These are phyloP conservation scores for Plodia interpunctella DNA, from an alignment of 1,140 invertebrate genomes.

Conservation along the genomic window DNA sequence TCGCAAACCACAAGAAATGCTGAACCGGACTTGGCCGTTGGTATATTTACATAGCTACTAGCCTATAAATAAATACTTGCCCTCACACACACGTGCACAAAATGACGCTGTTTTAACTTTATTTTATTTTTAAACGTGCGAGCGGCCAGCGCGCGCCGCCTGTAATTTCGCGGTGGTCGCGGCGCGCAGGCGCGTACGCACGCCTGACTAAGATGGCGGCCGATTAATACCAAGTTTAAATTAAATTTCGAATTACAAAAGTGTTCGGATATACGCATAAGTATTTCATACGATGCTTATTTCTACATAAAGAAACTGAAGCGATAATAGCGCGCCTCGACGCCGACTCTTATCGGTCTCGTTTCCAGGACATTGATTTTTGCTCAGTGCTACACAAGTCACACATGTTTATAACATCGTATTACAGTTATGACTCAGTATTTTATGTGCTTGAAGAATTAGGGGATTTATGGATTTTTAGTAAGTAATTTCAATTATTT, in stretches of 20 bases:
- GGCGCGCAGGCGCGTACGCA: slow-evolving; percentile 70
- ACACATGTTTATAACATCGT: slow-evolving; percentile 35
- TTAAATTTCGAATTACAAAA: slow-evolving; percentile 27
- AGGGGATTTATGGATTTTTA: slow-evolving; percentile 34
- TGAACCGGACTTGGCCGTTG: slow-evolving; percentile 51
- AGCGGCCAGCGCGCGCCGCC: slow-evolving; percentile 55
- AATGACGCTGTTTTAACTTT: slow-evolving; percentile 75
- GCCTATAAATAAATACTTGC: slow-evolving; percentile 75
- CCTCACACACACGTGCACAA: slow-evolving; percentile 70
- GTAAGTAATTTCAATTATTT: slow-evolving; percentile 28
- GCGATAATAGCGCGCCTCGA: slow-evolving; percentile 19
- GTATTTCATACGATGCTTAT: not conserved
- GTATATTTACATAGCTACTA: slow-evolving; percentile 74
- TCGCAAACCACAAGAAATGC: slow-evolving; percentile 64
- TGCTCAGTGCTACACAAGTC: slow-evolving; percentile 32
- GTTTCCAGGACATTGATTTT: slow-evolving; percentile 33
- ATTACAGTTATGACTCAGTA: slow-evolving; percentile 33
- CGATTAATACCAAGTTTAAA: slow-evolving; percentile 32
- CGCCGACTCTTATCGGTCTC: slow-evolving; percentile 27
- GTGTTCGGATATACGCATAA: slow-evolving; percentile 12
- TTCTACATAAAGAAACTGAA: slow-evolving; percentile 23
- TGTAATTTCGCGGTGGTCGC: slow-evolving; percentile 73
- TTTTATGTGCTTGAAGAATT: slow-evolving; percentile 35
- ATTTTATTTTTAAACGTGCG: slow-evolving; percentile 74
- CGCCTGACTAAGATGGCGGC: slow-evolving; percentile 61